phyloP scores from a whole-genome alignment of 2,113 vertebrate species.

The Petrocephalus microphthalmus region DNA sequence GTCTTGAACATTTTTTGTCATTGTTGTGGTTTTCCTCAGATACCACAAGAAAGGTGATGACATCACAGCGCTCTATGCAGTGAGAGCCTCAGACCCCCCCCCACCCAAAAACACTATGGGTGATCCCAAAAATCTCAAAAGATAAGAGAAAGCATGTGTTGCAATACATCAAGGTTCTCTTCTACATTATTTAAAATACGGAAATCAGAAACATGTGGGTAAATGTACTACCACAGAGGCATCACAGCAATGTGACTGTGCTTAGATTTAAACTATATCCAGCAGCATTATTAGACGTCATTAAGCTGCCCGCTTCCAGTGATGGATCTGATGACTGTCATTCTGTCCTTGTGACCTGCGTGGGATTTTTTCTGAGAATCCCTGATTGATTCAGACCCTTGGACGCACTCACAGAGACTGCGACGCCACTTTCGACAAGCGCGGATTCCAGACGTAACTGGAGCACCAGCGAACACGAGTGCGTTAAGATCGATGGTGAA shows the following conservation, averaged over 20 bases:
- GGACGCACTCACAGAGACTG: neutral
- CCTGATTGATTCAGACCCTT: neutral
- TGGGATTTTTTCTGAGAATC: neutral
- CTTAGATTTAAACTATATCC: neutral
- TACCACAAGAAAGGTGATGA: neutral
- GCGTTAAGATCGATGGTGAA: conserved; percentile 17
- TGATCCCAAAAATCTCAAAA: neutral
- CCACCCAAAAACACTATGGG: neutral
- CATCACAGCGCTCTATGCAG: neutral
- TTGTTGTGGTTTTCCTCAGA: neutral
- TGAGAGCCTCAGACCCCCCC: neutral
- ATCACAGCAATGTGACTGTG: neutral
- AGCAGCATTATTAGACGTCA: neutral
- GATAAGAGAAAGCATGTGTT: neutral
- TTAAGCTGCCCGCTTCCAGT: neutral
- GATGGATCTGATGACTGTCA: neutral
- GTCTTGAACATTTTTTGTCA: neutral
- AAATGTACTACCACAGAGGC: neutral
- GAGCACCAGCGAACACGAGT: conserved; percentile 1
- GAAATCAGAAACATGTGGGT: neutral
- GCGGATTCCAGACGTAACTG: neutral
- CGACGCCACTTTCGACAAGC: neutral
- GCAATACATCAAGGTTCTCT: neutral
- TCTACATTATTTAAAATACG: neutral
- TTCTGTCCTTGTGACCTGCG: neutral